A percentile compares a stretch with the other conserved stretches of the same genome.
Evolutionary conservation across 2,888 invertebrate genomes (phyloP).

Genomic region (Andrena hattorfiana): DNA sequence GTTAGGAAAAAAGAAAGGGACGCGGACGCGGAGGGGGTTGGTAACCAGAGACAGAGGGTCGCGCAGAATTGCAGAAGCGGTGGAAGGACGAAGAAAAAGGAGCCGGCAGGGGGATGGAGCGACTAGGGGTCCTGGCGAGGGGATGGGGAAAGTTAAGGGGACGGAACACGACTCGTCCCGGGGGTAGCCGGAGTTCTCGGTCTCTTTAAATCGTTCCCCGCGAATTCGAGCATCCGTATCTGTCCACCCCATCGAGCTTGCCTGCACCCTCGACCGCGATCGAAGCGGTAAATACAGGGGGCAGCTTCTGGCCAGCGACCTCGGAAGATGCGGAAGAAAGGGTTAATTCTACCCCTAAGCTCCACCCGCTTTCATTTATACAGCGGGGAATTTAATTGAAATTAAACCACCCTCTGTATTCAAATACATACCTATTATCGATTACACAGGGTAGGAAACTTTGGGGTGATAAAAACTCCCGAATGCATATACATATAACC

Average conservation of each 20-base stretch:
- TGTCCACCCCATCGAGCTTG: background rate
- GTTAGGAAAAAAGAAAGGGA: too few relatives aligned
- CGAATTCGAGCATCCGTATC: conserved; percentile 60
- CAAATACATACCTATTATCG: too few relatives aligned
- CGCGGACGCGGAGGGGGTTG: too few relatives aligned
- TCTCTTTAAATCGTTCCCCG: conserved; percentile 68
- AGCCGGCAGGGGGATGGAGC: conserved; percentile 41
- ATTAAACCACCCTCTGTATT: too few relatives aligned
- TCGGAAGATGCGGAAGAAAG: background rate
- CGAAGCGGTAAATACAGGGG: conserved; percentile 33
- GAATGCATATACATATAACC: too few relatives aligned
- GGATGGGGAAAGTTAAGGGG: conserved; percentile 68
- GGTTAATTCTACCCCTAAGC: background rate
- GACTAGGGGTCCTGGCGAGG: conserved; percentile 46
- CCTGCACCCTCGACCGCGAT: conserved; percentile 25
- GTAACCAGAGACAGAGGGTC: background rate
- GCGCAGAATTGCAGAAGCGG: background rate
- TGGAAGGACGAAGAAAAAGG: background rate
- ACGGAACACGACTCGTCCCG: conserved; percentile 50
- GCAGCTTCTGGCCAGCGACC: background rate
- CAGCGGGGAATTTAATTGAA: too few relatives aligned
- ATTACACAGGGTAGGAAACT: too few relatives aligned
- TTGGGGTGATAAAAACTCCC: too few relatives aligned
- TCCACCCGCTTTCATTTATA: background rate
- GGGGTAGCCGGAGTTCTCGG: conserved; percentile 44